phyloP scores from a whole-genome alignment of 2,797 vertebrate species.

The Phoebastria nigripes region DNA sequence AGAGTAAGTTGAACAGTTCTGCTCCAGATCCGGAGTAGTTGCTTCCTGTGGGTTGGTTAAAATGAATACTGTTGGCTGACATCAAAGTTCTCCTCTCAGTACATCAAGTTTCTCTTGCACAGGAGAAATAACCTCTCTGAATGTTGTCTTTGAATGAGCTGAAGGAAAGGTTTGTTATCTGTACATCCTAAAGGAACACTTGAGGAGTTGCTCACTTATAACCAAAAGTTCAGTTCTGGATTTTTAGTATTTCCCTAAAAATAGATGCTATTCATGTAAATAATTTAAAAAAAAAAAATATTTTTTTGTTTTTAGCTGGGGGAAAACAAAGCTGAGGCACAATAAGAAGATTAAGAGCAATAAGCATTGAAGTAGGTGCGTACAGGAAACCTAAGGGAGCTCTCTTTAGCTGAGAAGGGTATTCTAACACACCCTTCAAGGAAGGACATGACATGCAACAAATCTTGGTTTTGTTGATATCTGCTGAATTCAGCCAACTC shows the following conservation, averaged over 20 bases:
- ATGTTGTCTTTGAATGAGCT: background rate
- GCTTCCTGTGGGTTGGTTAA: background rate
- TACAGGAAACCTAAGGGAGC: background rate
- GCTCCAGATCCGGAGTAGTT: background rate
- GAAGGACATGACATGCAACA: background rate
- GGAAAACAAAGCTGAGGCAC: fast-evolving
- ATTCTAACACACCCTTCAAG: background rate
- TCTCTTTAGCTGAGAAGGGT: background rate
- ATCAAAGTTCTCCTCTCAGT: background rate
- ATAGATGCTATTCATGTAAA: background rate
- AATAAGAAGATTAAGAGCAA: background rate
- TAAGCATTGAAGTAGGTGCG: background rate
- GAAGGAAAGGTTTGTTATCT: background rate
- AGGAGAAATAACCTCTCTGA: background rate
- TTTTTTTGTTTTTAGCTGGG: background rate
- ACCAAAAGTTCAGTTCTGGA: background rate
- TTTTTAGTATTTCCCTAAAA: background rate
- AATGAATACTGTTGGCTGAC: background rate
- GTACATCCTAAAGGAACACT: background rate
- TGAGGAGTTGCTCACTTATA: background rate
- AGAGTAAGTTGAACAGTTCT: background rate
- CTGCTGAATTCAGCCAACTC: background rate
- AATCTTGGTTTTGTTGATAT: background rate
- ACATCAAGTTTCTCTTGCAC: background rate
- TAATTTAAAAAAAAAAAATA: background rate